Conservation (phyloP, 1,140 invertebrate species). For the Drosophila punjabiensis region DNA sequence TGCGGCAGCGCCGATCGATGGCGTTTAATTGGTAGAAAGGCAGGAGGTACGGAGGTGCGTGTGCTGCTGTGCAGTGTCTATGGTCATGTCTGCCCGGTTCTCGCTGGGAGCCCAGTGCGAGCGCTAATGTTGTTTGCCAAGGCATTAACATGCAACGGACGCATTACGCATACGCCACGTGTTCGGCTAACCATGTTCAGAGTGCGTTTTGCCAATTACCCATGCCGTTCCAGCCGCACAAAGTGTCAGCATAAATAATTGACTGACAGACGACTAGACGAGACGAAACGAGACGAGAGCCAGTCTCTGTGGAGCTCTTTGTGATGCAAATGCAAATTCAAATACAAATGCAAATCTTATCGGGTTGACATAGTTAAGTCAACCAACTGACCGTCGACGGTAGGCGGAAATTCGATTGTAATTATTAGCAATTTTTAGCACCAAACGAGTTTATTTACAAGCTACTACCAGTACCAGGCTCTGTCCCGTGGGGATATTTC, state of each 20-base stretch:
- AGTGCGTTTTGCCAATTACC: slow-evolving; percentile 60
- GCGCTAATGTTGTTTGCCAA: slow-evolving; percentile 73
- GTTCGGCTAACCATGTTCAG: slow-evolving; percentile 32
- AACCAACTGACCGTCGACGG: slow-evolving; percentile 38
- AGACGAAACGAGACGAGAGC: slow-evolving; percentile 40
- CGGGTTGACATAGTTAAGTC: slow-evolving; percentile 71
- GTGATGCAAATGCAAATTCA: slow-evolving; percentile 69
- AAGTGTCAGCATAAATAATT: slow-evolving; percentile 79
- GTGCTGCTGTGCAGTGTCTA: slow-evolving; percentile 58
- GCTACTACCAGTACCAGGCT: slow-evolving; percentile 7
- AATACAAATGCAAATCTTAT: slow-evolving; percentile 72
- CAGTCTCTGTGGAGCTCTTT: slow-evolving; percentile 43
- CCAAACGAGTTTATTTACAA: slow-evolving; percentile 66
- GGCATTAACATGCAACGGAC: slow-evolving; percentile 67
- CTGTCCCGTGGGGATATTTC: slow-evolving; percentile 8
- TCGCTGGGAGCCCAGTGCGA: neutral
- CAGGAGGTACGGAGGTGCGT: slow-evolving; percentile 15
- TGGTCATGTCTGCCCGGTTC: slow-evolving; percentile 61
- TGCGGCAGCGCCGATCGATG: slow-evolving; percentile 64
- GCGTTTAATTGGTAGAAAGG: slow-evolving; percentile 55
- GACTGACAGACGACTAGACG: slow-evolving; percentile 58
- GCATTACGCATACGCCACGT: slow-evolving; percentile 75
- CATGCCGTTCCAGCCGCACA: slow-evolving; percentile 60
- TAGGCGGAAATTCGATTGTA: slow-evolving; percentile 74
- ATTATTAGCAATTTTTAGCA: slow-evolving; percentile 63